A percentile compares a stretch with the other conserved stretches of the same genome.
Evolutionary conservation across 2,113 vertebrate species (phyloP).

Genomic region (Gallinago undulata): DNA sequence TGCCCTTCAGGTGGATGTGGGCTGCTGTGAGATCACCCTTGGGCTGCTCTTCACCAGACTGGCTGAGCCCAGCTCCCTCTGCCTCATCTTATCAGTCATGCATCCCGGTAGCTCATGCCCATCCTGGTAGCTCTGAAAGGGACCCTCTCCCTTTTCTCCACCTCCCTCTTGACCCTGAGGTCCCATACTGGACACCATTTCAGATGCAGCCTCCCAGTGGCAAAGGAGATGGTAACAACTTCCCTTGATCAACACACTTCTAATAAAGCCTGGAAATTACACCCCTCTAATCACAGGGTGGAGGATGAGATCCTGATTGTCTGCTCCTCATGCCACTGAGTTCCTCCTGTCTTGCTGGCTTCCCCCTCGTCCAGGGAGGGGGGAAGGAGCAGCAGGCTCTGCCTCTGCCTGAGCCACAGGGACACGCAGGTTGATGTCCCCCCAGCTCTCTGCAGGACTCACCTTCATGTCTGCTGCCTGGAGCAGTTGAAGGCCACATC

Average conservation of each 20-base stretch:
- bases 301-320: fast-evolving
- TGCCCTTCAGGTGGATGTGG: not conserved
- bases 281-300: not conserved
- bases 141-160: not conserved
- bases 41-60: not conserved
- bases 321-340: not conserved
- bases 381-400: not conserved
- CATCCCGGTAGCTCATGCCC: not conserved
- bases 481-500: slow-evolving; percentile 82
- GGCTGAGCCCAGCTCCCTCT: not conserved
- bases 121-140: not conserved
- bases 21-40: not conserved
- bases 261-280: not conserved
- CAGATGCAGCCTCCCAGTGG: not conserved
- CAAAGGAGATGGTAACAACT: not conserved
- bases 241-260: not conserved
- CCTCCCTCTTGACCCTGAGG: not conserved
- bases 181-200: not conserved
- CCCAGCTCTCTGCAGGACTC: not conserved
- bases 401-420: fast-evolving
- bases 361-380: not conserved
- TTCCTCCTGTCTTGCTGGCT: too few relatives aligned
- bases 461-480: slow-evolving; percentile 86
- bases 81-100: not conserved
- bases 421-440: fast-evolving